These are phyloP conservation scores for Catotricha subobsoleta DNA, from an alignment of 2,888 invertebrate genomes.

Conservation along the genomic window DNA sequence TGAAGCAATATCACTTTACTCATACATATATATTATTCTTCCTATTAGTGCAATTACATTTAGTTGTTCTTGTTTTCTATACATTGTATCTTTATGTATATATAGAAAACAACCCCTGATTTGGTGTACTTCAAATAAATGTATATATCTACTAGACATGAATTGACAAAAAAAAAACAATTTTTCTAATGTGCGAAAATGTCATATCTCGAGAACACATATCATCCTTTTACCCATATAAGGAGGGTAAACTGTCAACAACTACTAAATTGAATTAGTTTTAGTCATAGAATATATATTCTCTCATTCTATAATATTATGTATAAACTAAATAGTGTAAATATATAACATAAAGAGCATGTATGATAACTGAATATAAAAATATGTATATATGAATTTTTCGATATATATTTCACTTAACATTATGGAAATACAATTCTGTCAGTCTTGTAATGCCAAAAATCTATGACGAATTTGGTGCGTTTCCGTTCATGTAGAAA, in stretches of 20 bases:
- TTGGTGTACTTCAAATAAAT: no score
- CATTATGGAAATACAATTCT: conserved; percentile 5
- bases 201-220: neutral
- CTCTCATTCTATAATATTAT: neutral
- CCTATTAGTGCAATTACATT: no score
- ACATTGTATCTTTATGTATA: no score
- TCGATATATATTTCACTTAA: conserved; percentile 5
- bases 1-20: no score
- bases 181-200: conserved; percentile 5
- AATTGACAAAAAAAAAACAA: neutral
- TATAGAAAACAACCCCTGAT: no score
- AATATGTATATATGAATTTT: conserved; percentile 3
- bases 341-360: neutral
- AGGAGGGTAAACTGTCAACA: conserved; percentile 1
- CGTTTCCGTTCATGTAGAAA: conserved; percentile 1
- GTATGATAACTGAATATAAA: conserved; percentile 1
- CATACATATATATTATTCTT: no score
- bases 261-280: conserved; percentile 6
- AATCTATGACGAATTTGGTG: conserved; percentile 3
- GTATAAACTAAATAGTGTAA: neutral
- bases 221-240: neutral
- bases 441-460: neutral
- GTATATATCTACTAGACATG: neutral
- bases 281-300: conserved; percentile 5
- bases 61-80: no score